These are phyloP conservation scores for Hoplodrina blanda DNA, from an alignment of 2,888 invertebrate genomes.

Conservation along the genomic window DNA sequence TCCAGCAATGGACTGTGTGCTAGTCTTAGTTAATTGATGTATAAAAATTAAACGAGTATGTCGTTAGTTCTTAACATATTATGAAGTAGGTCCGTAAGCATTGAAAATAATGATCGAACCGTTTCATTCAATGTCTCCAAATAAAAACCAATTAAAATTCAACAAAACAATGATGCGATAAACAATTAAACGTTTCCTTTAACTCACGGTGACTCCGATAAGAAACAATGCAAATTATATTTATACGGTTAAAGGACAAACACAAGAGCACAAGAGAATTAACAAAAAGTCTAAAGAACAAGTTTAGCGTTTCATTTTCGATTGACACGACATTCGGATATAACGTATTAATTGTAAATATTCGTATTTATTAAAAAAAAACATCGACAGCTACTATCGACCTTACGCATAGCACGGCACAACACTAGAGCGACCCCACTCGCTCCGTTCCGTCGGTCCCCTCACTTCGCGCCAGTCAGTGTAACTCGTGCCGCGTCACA, in stretches of 20 bases:
- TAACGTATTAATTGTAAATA: conserved; percentile 23
- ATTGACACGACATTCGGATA: conserved; percentile 24
- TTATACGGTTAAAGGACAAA: conserved; percentile 47
- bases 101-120: conserved; percentile 13
- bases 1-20: no score
- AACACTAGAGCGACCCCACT: conserved; percentile 79
- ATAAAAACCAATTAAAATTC: conserved; percentile 18
- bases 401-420: conserved; percentile 54
- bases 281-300: conserved; percentile 37
- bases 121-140: conserved; percentile 12
- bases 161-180: conserved; percentile 36
- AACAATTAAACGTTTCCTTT: conserved; percentile 48
- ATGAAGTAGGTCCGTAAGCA: not conserved
- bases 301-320: conserved; percentile 29
- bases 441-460: conserved; percentile 74
- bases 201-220: conserved; percentile 48
- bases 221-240: conserved; percentile 50
- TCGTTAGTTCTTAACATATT: no score
- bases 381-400: conserved; percentile 56
- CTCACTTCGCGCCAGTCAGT: conserved; percentile 78
- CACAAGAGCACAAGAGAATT: conserved; percentile 24
- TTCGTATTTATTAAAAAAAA: conserved; percentile 18
- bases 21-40: no score
- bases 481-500: conserved; percentile 76
- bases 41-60: no score